Conservation (phyloP, 2,113 vertebrate species). For the Oenanthe oenanthe region DNA sequence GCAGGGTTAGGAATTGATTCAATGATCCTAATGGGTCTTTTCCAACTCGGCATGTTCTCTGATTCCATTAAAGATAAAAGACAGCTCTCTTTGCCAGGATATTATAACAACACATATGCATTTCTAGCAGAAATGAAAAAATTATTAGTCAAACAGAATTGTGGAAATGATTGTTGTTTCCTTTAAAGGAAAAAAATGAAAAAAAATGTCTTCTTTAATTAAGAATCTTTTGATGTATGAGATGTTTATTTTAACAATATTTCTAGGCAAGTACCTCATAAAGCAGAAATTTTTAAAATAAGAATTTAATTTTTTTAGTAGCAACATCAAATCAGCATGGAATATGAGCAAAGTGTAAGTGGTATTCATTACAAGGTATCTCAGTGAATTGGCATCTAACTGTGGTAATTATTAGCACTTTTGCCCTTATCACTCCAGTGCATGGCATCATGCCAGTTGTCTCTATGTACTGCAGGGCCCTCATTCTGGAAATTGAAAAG, state of each 20-base stretch:
- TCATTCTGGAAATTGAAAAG: neutral
- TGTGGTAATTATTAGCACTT: neutral
- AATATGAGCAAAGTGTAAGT: neutral
- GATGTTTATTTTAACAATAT: neutral
- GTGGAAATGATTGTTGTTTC: neutral
- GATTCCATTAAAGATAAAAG: neutral
- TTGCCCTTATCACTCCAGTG: neutral
- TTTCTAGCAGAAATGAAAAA: neutral
- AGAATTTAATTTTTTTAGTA: neutral
- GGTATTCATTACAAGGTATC: neutral
- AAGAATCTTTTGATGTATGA: neutral
- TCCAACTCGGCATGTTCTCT: neutral
- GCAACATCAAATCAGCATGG: neutral
- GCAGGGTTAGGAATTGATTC: neutral
- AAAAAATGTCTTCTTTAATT: neutral
- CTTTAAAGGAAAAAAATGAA: neutral
- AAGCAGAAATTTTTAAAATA: neutral
- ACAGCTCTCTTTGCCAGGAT: neutral
- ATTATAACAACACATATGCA: neutral
- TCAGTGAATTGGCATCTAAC: neutral
- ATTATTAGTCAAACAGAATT: neutral
- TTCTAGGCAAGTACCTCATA: neutral
- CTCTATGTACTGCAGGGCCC: neutral
- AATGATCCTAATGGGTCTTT: neutral
- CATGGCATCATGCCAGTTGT: neutral